Conservation (phyloP, 2,888 invertebrate genomes). For the Dolichomitus sp. region DNA sequence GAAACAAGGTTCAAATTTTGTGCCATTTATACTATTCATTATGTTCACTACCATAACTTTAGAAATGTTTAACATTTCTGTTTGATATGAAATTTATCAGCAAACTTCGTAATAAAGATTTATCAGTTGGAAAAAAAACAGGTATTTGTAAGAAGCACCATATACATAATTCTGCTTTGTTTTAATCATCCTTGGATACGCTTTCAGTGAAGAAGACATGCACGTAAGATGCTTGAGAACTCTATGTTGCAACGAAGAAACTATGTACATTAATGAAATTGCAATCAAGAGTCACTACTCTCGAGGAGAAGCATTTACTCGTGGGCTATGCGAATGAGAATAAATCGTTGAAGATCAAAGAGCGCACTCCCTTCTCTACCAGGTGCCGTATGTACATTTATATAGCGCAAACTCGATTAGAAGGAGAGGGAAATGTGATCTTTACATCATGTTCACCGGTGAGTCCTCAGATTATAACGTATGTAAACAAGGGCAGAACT, state of each 20-base stretch:
- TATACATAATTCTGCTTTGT: too few species aligned
- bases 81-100: too few species aligned
- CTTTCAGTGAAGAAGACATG: background rate
- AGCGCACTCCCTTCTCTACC: conserved; percentile 8
- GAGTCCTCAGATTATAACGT: conserved; percentile 3
- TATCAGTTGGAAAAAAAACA: too few species aligned
- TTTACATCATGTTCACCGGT: conserved; percentile 11
- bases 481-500: background rate
- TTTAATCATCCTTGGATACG: background rate
- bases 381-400: background rate
- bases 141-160: too few species aligned
- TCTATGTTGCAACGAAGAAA: background rate
- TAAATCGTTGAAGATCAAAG: conserved; percentile 46
- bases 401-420: background rate
- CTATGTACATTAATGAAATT: conserved; percentile 10
- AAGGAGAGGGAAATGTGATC: conserved; percentile 6
- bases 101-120: too few species aligned
- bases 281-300: background rate
- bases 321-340: conserved; percentile 10
- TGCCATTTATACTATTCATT: too few species aligned
- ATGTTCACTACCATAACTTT: too few species aligned
- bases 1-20: too few species aligned
- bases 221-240: background rate
- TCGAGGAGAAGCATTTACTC: background rate
- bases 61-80: too few species aligned